Evolutionary conservation across 2,113 vertebrate species (phyloP).

Genomic region (Mormoops blainvillei): DNA sequence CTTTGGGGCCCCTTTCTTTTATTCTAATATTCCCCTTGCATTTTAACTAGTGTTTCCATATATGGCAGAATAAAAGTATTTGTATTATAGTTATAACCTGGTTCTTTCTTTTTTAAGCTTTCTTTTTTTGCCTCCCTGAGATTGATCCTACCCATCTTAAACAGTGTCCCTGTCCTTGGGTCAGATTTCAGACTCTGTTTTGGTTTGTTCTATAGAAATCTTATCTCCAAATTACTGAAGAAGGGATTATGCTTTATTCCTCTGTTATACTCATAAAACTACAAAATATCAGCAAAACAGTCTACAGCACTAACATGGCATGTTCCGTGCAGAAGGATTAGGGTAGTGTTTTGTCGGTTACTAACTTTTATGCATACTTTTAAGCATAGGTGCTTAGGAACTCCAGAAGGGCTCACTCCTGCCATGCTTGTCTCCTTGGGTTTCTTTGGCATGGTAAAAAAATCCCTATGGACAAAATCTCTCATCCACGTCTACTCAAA

Average conservation of each 20-base stretch:
- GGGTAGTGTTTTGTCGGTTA: not conserved
- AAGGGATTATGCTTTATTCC: not conserved
- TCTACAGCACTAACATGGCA: not conserved
- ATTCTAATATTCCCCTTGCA: not conserved
- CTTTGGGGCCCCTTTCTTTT: not conserved
- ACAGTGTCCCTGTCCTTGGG: not conserved
- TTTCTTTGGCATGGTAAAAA: not conserved
- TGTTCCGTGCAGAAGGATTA: not conserved
- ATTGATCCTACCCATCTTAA: not conserved
- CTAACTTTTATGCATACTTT: not conserved
- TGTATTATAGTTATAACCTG: not conserved
- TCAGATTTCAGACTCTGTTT: not conserved
- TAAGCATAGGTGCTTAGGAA: not conserved
- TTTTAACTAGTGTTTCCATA: not conserved
- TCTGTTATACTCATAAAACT: not conserved
- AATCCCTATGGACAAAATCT: not conserved
- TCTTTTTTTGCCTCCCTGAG: not conserved
- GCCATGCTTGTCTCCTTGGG: not conserved
- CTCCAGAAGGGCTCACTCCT: not conserved
- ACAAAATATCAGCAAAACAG: not conserved
- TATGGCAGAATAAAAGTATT: not conserved
- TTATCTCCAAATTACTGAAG: not conserved
- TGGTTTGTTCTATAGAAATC: not conserved
- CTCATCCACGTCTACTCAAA: not conserved
- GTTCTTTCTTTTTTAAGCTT: too few species aligned